phyloP scores from a whole-genome alignment of 2,113 vertebrate genomes.

The Myiozetetes cayanensis region DNA sequence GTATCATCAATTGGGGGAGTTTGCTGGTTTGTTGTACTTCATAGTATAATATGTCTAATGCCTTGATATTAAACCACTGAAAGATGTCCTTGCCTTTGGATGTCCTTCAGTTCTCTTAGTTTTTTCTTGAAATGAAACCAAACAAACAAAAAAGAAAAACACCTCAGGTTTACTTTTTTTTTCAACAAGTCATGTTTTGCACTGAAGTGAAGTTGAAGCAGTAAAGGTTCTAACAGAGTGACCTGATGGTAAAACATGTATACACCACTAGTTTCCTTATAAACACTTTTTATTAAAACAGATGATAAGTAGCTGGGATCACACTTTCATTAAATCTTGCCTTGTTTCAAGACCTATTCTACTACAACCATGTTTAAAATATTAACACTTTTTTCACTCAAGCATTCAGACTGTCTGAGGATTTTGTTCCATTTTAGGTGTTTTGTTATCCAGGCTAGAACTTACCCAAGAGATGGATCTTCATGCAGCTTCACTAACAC shows the following conservation, averaged over 20 bases:
- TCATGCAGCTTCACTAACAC: neutral
- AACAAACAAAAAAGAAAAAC: neutral
- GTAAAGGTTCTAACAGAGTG: neutral
- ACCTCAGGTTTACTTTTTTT: neutral
- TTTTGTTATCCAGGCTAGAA: neutral
- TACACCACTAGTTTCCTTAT: neutral
- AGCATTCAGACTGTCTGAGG: neutral
- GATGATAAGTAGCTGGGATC: neutral
- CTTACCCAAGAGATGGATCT: neutral
- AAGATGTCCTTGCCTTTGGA: neutral
- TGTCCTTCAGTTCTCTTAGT: neutral
- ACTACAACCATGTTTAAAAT: neutral
- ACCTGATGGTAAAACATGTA: neutral
- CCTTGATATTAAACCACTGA: neutral
- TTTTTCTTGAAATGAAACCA: neutral
- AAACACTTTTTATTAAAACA: neutral
- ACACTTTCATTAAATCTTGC: neutral
- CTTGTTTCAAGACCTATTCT: neutral
- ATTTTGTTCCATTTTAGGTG: neutral
- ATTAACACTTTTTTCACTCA: neutral
- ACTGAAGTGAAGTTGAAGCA: neutral
- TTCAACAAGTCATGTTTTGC: neutral
- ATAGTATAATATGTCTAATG: neutral
- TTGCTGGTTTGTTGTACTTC: neutral
- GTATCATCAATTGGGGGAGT: neutral